phyloP scores from a whole-genome alignment of 2,888 invertebrate species.

The Eristalinus sepulchralis region DNA sequence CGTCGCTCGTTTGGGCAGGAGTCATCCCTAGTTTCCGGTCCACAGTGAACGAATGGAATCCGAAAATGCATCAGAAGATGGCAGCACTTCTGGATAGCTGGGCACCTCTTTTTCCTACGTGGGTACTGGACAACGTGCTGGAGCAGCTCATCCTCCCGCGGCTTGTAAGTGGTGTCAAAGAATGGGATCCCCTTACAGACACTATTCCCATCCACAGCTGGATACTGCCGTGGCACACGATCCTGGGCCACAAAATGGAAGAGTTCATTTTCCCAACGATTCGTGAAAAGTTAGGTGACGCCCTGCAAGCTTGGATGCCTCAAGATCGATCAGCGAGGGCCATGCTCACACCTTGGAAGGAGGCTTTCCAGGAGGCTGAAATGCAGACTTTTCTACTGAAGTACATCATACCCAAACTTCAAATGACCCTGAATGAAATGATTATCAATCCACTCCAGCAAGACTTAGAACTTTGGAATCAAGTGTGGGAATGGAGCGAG shows the following conservation, averaged over 20 bases:
- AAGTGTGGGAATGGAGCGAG: slow-evolving; percentile 97
- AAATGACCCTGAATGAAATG: slow-evolving; percentile 85
- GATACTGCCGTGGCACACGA: slow-evolving; percentile 97
- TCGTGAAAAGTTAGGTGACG: slow-evolving; percentile 93
- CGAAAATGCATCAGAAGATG: slow-evolving; percentile 89
- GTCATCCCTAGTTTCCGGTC: slow-evolving; percentile 91
- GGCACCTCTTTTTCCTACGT: slow-evolving; percentile 89
- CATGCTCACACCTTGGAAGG: slow-evolving; percentile 94
- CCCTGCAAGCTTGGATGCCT: slow-evolving; percentile 97
- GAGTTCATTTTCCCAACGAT: slow-evolving; percentile 92
- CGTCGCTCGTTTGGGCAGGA: slow-evolving; percentile 92
- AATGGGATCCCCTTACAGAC: slow-evolving; percentile 98
- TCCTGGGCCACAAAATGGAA: slow-evolving; percentile 85
- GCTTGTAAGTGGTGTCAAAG: slow-evolving; percentile 88
- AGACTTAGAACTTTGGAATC: slow-evolving; percentile 94
- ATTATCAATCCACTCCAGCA: slow-evolving; percentile 89
- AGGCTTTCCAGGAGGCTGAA: slow-evolving; percentile 87
- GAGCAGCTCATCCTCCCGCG: slow-evolving; percentile 91
- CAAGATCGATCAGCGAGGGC: slow-evolving; percentile 95
- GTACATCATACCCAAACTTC: slow-evolving; percentile 94
- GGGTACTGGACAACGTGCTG: slow-evolving; percentile 92
- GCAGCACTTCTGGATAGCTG: slow-evolving; percentile 90
- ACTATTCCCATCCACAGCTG: slow-evolving; percentile 97
- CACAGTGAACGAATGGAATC: slow-evolving; percentile 88
- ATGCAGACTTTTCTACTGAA: slow-evolving; percentile 91